Base-by-base conservation (phyloP, 2,113 vertebrate genomes). In the Colistium nudipinnis region DNA sequence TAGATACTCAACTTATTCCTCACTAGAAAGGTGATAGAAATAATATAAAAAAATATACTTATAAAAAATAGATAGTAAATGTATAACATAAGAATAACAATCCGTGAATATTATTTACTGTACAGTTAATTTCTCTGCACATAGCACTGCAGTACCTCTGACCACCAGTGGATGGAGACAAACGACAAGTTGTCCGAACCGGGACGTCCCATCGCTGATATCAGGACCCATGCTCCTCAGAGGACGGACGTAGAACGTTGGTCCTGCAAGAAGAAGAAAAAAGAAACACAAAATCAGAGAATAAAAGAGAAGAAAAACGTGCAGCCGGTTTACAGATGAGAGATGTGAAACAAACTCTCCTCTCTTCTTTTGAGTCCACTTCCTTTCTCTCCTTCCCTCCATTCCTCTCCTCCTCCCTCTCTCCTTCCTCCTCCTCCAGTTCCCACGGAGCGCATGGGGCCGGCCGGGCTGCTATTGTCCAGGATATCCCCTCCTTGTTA, bases 401-500 rank as follows among this genome's bases (percentile, higher is more conserved):
- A 56, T 70, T 62, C 72, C 45, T 60, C 33, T 53, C 7, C 57
- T 72, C 70, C 62, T 86, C 69, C 62, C 74, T 84, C 63, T 69
- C 60, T 85, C 66, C 55, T 71, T 83, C 69, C 78, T 63, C 66
- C 61, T 74, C 80, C 80, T 81, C 70, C 64, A 70, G 82, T 87
- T 92, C 87, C 88, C 89, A 90, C 80, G 75, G 70, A 68, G 78
- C 45, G 41, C 80, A 83, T 78, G 74, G 83, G 85, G 79, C 89
- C 90, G 78, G 84, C 64, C 75, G 28, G 86, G 78, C 81, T 63
- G 74, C 89, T 84, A 89, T 89, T 91, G 91, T 93, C 80, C 89
- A 93, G 92, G 91, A 93, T 92, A 92, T 92, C 91, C 92, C 89
- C 90, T 90, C 87, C 90, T 93, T 91, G 87, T 92, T 92, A 93